These are phyloP conservation scores for Akabosia matsudoensis DNA, from an alignment of 1,140 invertebrate genomes.

Conservation along the genomic window DNA sequence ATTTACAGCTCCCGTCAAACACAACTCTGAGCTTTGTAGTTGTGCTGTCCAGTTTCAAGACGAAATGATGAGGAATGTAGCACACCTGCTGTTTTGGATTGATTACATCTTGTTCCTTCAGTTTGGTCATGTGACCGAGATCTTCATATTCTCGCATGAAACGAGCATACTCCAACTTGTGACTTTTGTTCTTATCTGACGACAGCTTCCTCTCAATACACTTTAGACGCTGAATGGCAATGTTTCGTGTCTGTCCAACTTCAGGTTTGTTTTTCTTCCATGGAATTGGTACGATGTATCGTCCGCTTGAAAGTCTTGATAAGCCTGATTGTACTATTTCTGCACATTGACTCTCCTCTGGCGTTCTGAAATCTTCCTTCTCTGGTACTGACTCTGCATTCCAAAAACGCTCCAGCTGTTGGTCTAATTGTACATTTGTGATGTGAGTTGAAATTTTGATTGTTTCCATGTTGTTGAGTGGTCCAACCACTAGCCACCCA, in stretches of 20 bases:
- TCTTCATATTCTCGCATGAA: background rate
- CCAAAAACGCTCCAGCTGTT: background rate
- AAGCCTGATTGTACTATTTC: background rate
- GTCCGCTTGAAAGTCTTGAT: background rate
- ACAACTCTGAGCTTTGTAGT: conserved; percentile 47
- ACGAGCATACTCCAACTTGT: background rate
- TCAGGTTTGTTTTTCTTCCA: too few species aligned
- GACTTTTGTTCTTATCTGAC: background rate
- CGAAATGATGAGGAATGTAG: conserved; percentile 48
- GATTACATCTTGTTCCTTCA: background rate
- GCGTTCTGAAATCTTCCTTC: background rate
- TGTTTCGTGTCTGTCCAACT: too few species aligned
- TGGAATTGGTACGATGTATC: too few species aligned
- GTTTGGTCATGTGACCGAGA: background rate
- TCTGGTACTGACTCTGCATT: background rate
- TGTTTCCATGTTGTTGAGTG: background rate
- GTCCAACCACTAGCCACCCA: background rate
- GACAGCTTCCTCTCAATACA: background rate
- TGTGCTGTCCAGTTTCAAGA: conserved; percentile 40
- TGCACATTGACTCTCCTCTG: background rate
- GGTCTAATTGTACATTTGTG: background rate
- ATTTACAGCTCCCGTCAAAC: conserved; percentile 43
- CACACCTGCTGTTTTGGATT: background rate
- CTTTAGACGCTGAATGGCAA: too few species aligned
- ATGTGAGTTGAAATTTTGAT: background rate